Evolutionary conservation across 2,113 vertebrate genomes (phyloP), one percentile per base, ranked within the genome.

Genomic region (Athene cunicularia): DNA sequence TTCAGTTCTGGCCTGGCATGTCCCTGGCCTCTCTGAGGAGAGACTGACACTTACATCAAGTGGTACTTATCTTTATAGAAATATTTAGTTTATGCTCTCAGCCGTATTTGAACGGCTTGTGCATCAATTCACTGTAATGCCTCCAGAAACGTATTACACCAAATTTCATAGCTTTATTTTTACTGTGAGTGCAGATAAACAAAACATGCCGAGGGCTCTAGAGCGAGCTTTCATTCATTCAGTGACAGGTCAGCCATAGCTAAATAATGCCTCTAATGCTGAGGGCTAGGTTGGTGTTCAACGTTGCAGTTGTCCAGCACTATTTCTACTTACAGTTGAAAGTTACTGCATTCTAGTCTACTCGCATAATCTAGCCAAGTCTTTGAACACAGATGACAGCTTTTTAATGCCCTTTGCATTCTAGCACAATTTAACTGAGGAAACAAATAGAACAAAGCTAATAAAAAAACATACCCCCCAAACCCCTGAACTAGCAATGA

Each of bases 331-430:
- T 71, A 19, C 0, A 58, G 35, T 11, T 93, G n/a, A 63, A 90
- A 94, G 59, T 58, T 79, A 59, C 35, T 64, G 32, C 45, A 72
- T 82, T 88, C 76, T 86, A 58, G 60, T 49, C 74, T 94, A 72
- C 30, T 68, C 5, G 4, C 24, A 66, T 26, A 52, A 85, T 74
- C 63, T 76, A 91, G 58, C 14, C 62, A 82, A 60, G 24, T 50
- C 27, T n/a, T 52, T 60, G 77, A 89, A 63, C 58, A 83, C 24
- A 89, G 37, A 45, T 16, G 43, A 50, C 27, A 76, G 41, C 47
- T 71, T 90, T 93, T 76, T 83, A 86, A 79, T 77, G 58, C 53
- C 67, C 52, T 92, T 80, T 89, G 35, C 33, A 87, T 92, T 96
- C 62, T 52, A 86, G 39, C 37, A 4, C 14, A 81, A 74, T 67